Conservation (phyloP, 2,888 invertebrate genomes). For the Homarus gammarus region DNA sequence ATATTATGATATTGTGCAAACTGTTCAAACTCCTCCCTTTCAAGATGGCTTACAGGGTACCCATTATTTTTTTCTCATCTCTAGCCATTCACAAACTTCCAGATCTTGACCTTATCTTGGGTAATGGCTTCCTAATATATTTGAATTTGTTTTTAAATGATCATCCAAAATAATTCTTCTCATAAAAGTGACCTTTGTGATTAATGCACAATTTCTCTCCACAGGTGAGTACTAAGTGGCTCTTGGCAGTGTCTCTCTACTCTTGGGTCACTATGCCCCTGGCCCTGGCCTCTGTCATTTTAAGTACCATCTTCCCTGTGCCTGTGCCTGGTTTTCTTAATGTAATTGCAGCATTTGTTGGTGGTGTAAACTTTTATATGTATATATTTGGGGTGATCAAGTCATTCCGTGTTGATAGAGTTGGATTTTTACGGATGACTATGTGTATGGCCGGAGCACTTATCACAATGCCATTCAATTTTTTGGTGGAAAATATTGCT, state of each 20-base stretch:
- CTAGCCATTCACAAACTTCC: too few relatives aligned
- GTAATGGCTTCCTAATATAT: not conserved
- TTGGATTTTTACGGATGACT: constrained; percentile 88
- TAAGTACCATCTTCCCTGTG: constrained; percentile 92
- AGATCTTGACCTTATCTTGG: too few relatives aligned
- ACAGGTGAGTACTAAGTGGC: constrained; percentile 79
- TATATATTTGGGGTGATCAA: constrained; percentile 98
- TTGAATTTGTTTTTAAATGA: not conserved
- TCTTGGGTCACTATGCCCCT: constrained; percentile 97
- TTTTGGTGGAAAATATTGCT: constrained; percentile 95
- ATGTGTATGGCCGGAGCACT: constrained; percentile 91
- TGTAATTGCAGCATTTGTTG: constrained; percentile 85
- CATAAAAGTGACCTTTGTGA: not conserved
- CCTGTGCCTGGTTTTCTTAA: constrained; percentile 84
- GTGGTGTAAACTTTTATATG: constrained; percentile 97
- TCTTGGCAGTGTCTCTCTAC: constrained; percentile 93
- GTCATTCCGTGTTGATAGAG: constrained; percentile 93
- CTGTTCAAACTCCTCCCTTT: too few relatives aligned
- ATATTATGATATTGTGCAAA: too few relatives aligned
- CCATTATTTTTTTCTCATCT: too few relatives aligned
- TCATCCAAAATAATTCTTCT: not conserved
- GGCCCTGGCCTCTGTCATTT: constrained; percentile 91
- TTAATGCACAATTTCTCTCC: not conserved
- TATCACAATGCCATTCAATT: constrained; percentile 94
- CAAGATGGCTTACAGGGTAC: too few relatives aligned